These are phyloP conservation scores for Propithecus deckenii DNA, from an alignment of 2,797 vertebrate species.

Conservation along the genomic window DNA sequence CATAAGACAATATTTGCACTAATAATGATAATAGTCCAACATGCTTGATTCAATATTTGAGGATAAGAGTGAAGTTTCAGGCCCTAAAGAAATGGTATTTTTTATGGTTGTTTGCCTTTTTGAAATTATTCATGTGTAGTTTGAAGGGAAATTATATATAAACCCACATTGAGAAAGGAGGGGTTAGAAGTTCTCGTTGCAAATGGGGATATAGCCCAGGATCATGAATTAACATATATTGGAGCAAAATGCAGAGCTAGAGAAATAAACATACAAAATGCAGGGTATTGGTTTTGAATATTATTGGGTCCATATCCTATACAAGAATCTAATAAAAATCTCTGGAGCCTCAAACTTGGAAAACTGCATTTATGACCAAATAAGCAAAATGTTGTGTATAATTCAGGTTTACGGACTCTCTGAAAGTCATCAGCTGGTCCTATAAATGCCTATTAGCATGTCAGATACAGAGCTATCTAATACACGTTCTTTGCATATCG, in stretches of 20 bases:
- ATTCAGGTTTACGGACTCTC: not conserved
- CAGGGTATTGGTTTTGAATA: not conserved
- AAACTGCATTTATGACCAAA: not conserved
- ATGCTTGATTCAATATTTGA: not conserved
- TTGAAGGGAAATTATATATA: not conserved
- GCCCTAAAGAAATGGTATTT: not conserved
- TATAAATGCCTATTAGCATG: rapidly evolving
- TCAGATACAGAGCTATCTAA: not conserved
- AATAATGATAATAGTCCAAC: not conserved
- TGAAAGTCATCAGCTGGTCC: not conserved
- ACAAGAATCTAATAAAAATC: not conserved
- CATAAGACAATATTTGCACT: not conserved
- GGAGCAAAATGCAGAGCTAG: not conserved
- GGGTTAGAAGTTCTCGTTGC: too few species aligned
- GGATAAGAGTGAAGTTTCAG: not conserved
- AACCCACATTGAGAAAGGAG: not conserved
- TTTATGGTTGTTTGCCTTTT: not conserved
- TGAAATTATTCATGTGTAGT: not conserved
- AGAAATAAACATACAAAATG: not conserved
- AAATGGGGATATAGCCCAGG: not conserved
- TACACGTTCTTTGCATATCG: not conserved
- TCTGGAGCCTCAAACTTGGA: not conserved
- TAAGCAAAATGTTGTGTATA: not conserved
- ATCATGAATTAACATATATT: rapidly evolving
- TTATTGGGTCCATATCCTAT: not conserved